These are phyloP conservation scores for Oegoconia quadripuncta DNA, from an alignment of 2,888 invertebrate species.

Conservation along the genomic window DNA sequence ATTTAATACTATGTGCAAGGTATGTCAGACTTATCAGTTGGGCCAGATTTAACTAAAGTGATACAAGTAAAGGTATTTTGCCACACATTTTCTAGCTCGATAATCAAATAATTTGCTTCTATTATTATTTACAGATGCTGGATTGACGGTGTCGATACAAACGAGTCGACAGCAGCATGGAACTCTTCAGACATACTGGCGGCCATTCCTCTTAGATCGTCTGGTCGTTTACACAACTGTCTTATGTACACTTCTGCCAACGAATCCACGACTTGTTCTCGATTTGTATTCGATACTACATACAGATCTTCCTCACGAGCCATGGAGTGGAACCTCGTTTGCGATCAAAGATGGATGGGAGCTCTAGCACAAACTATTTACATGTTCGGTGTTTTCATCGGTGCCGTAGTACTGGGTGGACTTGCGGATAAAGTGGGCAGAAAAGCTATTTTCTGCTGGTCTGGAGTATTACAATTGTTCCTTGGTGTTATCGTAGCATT, in stretches of 20 bases:
- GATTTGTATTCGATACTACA: constrained; percentile 86
- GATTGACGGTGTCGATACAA: constrained; percentile 81
- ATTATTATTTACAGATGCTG: constrained; percentile 73
- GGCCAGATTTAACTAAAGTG: too few relatives aligned
- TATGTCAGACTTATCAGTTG: too few relatives aligned
- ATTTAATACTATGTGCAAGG: too few relatives aligned
- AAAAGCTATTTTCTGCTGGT: constrained; percentile 89
- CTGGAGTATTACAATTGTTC: constrained; percentile 85
- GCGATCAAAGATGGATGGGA: constrained; percentile 88
- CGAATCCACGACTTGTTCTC: constrained; percentile 49
- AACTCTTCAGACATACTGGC: constrained; percentile 73
- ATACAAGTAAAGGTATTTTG: too few relatives aligned
- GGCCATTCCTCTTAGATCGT: constrained; percentile 77
- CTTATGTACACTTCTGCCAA: constrained; percentile 67
- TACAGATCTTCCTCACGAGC: constrained; percentile 86
- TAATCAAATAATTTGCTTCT: too few relatives aligned
- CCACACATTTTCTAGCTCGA: too few relatives aligned
- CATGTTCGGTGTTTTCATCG: constrained; percentile 92
- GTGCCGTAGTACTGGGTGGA: constrained; percentile 88
- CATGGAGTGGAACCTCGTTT: constrained; percentile 91
- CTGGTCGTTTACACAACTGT: constrained; percentile 81
- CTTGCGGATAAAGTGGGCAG: constrained; percentile 91
- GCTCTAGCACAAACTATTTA: constrained; percentile 87
- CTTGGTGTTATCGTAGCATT: constrained; percentile 87
- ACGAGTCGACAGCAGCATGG: constrained; percentile 72